phyloP scores from a whole-genome alignment of 2,888 invertebrate genomes.

The Phrixothrix hirtus region DNA sequence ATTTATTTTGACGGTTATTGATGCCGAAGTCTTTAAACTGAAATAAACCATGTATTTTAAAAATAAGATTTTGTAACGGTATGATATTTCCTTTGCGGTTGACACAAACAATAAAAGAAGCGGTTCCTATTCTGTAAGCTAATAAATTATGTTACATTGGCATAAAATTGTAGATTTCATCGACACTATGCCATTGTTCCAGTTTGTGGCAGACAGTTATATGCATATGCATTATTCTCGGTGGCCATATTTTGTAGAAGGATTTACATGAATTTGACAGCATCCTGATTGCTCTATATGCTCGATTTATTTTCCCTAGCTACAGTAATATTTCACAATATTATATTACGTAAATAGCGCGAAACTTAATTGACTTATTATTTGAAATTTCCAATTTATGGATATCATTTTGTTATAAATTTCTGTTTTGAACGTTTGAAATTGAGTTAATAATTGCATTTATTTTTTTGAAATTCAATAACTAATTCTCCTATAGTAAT shows the following conservation, averaged over 20 bases:
- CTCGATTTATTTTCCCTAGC: slow-evolving; percentile 16
- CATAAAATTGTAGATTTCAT: background rate
- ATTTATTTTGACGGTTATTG: too few species aligned
- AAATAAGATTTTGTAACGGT: too few species aligned
- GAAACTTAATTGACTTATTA: slow-evolving; percentile 17
- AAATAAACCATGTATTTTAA: too few species aligned
- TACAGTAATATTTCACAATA: slow-evolving; percentile 20
- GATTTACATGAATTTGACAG: slow-evolving; percentile 31
- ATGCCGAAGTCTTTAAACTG: too few species aligned
- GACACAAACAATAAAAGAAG: background rate
- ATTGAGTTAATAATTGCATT: too few species aligned
- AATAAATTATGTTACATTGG: slow-evolving; percentile 7
- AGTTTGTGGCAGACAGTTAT: slow-evolving; percentile 23
- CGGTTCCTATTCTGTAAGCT: background rate
- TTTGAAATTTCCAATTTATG: too few species aligned
- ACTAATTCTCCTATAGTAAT: too few species aligned
- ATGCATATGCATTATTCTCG: slow-evolving; percentile 29
- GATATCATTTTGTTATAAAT: too few species aligned
- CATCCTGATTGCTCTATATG: slow-evolving; percentile 18
- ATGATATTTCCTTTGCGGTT: too few species aligned
- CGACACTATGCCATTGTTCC: slow-evolving; percentile 13
- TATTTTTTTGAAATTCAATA: too few species aligned
- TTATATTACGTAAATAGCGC: slow-evolving; percentile 13
- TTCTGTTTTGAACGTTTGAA: too few species aligned
- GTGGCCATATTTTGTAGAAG: slow-evolving; percentile 25